Evolutionary conservation across 2,113 vertebrate species (phyloP), one percentile per base, ranked within the genome.

Genomic region (Scartelaos histophorus): DNA sequence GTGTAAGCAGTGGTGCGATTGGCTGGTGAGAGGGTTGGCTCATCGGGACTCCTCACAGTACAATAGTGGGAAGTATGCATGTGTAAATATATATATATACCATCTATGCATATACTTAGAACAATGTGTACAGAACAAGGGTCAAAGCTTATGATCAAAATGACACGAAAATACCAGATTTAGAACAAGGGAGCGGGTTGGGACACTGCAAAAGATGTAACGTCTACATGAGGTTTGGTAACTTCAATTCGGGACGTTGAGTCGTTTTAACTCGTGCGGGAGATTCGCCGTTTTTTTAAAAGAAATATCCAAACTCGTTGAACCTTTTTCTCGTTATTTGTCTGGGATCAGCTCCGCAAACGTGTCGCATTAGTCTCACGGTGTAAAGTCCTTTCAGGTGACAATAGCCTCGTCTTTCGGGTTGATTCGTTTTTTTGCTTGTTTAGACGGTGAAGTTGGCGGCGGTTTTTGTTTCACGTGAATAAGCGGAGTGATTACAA

Each of bases 21-120:
- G 67, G 80, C 68, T 79, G 81, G 79, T 70, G 72, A 73, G 85
- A 74, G 47, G 74, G 82, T 69, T 75, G 87, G 82, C 84, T 89
- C 86, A 75, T 77, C 25, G 58, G 58, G 58, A 83, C 79, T 89
- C 79, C 82, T 86, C 82, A 79, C 73, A 75, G 71, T 57, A 82
- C 73, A 66, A 72, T 68, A 82, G 82, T 78, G 79, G 69, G 73
- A 81, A 75, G 79, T 72, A 77, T 78, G 74, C 47, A 56, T 74
- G 61, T 82, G 71, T 76, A 76, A 73, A 83, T 84, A 86, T 80
- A 79, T 82, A 29, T 29, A 73, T 71, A 70, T 71, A 70, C 58
- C 70, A 47, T 79, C 25, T 67, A 68, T 75, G 15, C 66, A 46
- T 73, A 69, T 65, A 49, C 83, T 43, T 73, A 35, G 62, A 76